phyloP scores from a whole-genome alignment of 2,888 invertebrate species.

The Clunio marinus region DNA sequence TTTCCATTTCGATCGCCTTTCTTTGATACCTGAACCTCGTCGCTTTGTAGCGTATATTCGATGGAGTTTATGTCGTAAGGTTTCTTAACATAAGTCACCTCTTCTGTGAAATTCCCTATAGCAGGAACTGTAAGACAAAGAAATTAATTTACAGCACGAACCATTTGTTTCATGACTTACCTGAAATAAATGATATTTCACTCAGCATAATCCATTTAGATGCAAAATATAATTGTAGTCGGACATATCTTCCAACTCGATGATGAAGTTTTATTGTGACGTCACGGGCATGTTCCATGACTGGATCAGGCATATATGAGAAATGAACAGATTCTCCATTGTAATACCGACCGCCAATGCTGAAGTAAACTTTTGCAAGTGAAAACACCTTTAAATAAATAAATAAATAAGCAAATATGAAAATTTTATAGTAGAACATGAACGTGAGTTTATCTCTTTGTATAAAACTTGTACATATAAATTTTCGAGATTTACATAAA shows the following conservation, averaged over 20 bases:
- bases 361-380: constrained; percentile 71
- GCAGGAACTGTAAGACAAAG: constrained; percentile 58
- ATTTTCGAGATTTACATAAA: no score
- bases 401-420: no score
- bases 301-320: constrained; percentile 69
- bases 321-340: constrained; percentile 68
- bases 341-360: constrained; percentile 67
- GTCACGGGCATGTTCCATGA: constrained; percentile 73
- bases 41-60: constrained; percentile 64
- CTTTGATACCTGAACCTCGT: constrained; percentile 61
- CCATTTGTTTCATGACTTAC: constrained; percentile 51
- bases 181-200: constrained; percentile 77
- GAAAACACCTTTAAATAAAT: constrained; percentile 77
- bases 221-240: constrained; percentile 73
- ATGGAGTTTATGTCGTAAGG: constrained; percentile 54
- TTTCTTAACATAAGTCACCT: constrained; percentile 52
- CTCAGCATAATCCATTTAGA: constrained; percentile 81
- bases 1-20: constrained; percentile 54
- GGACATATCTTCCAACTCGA: constrained; percentile 69
- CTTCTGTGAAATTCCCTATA: constrained; percentile 61
- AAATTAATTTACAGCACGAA: no score
- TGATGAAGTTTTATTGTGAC: constrained; percentile 76
- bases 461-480: no score
- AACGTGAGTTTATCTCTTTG: no score
- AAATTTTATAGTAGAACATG: no score